Conservation (phyloP, 2,113 vertebrate genomes). For the Marmota monax region DNA sequence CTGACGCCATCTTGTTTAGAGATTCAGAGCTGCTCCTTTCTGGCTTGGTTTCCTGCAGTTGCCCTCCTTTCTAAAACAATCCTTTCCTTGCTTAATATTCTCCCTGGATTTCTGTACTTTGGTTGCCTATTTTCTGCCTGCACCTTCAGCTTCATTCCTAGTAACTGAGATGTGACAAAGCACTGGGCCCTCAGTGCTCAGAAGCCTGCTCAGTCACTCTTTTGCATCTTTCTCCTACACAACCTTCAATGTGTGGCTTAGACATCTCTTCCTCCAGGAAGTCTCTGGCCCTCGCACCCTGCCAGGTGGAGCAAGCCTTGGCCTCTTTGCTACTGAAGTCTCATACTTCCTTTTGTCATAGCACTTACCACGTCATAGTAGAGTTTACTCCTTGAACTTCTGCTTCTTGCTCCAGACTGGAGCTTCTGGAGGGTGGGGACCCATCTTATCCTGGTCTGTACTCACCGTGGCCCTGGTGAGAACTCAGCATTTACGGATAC, state of each 20-base stretch:
- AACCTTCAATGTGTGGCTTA: not conserved
- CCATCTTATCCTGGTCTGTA: not conserved
- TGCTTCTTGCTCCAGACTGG: not conserved
- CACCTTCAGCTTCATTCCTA: not conserved
- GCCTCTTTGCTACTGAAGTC: not conserved
- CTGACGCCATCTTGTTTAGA: not conserved
- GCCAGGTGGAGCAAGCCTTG: not conserved
- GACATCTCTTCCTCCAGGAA: not conserved
- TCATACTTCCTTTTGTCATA: not conserved
- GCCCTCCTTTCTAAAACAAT: not conserved
- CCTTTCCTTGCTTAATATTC: not conserved
- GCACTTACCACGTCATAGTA: too few relatives aligned
- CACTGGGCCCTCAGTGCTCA: not conserved
- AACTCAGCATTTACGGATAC: too few relatives aligned
- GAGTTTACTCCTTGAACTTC: not conserved
- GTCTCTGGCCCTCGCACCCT: not conserved
- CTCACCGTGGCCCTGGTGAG: not conserved
- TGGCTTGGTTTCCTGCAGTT: not conserved
- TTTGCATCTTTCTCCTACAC: not conserved
- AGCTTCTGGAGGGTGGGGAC: not conserved
- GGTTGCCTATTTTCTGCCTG: not conserved
- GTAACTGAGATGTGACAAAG: not conserved
- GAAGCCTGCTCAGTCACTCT: not conserved
- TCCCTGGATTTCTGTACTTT: not conserved
- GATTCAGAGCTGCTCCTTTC: not conserved